phyloP scores from a whole-genome alignment of 2,113 vertebrate species.

The Phocoena phocoena region DNA sequence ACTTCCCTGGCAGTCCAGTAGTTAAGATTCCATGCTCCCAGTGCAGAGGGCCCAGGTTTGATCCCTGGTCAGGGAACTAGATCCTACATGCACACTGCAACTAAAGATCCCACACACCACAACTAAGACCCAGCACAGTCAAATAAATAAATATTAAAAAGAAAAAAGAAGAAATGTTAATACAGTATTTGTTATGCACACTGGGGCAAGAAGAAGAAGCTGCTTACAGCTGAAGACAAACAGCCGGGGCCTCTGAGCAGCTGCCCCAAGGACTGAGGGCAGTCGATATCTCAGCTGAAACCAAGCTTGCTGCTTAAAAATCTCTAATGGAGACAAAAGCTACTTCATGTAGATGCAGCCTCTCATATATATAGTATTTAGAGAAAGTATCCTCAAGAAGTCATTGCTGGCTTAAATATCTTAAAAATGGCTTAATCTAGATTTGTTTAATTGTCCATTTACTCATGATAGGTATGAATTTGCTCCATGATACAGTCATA shows the following conservation, averaged over 20 bases:
- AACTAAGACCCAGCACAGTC: too few species aligned
- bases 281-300: background rate
- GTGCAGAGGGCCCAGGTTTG: too few species aligned
- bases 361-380: background rate
- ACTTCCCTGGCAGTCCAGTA: too few species aligned
- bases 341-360: background rate
- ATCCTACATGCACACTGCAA: too few species aligned
- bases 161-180: background rate
- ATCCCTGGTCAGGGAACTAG: too few species aligned
- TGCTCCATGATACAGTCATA: background rate
- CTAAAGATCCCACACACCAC: too few species aligned
- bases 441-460: background rate
- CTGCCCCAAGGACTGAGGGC: background rate
- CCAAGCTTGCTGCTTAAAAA: background rate
- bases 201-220: background rate
- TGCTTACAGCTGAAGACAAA: background rate
- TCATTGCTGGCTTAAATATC: constrained; percentile 64
- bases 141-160: too few species aligned
- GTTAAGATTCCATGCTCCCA: too few species aligned
- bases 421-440: background rate
- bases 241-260: background rate
- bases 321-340: background rate
- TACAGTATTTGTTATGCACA: background rate
- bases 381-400: constrained; percentile 55
- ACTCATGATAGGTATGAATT: background rate